Evolutionary conservation across 2,797 vertebrate genomes (phyloP).

Genomic region (Gadopsis bispinosus): DNA sequence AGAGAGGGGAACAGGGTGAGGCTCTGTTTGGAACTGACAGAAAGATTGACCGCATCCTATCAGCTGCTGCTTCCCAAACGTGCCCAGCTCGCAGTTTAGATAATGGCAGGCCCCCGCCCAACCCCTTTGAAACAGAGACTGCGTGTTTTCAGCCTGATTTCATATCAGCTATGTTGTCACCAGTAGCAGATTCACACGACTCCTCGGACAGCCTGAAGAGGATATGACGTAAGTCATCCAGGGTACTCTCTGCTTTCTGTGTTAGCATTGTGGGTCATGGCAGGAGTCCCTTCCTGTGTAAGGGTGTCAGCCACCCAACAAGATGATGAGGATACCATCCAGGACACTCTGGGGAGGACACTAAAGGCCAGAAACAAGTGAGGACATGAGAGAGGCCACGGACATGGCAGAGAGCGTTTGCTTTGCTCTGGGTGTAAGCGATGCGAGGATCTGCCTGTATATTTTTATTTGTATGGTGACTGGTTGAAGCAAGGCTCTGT

Average conservation of each 20-base stretch:
- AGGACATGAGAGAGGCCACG: conserved; percentile 61
- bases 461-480: conserved; percentile 66
- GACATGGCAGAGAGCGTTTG: conserved; percentile 61
- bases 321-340: conserved; percentile 76
- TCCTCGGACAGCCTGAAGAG: conserved; percentile 36
- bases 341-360: conserved; percentile 47
- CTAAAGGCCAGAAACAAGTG: conserved; percentile 60
- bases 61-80: conserved; percentile 62
- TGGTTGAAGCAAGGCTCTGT: conserved; percentile 36
- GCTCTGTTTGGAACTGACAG: conserved; percentile 65
- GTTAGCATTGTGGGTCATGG: conserved; percentile 62
- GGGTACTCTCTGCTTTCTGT: conserved; percentile 62
- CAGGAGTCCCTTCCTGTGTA: conserved; percentile 67
- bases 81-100: conserved; percentile 54
- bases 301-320: conserved; percentile 68
- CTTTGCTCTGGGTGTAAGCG: conserved; percentile 64
- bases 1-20: conserved; percentile 64
- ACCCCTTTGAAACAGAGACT: conserved; percentile 41
- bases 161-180: conserved; percentile 52
- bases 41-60: conserved; percentile 74
- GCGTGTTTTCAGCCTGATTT: conserved; percentile 56
- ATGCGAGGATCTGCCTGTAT: conserved; percentile 51
- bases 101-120: conserved; percentile 50
- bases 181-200: conserved; percentile 39
- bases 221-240: conserved; percentile 63